Base-by-base conservation (phyloP, 2,888 invertebrate genomes). In the Phragmatobia fuliginosa region DNA sequence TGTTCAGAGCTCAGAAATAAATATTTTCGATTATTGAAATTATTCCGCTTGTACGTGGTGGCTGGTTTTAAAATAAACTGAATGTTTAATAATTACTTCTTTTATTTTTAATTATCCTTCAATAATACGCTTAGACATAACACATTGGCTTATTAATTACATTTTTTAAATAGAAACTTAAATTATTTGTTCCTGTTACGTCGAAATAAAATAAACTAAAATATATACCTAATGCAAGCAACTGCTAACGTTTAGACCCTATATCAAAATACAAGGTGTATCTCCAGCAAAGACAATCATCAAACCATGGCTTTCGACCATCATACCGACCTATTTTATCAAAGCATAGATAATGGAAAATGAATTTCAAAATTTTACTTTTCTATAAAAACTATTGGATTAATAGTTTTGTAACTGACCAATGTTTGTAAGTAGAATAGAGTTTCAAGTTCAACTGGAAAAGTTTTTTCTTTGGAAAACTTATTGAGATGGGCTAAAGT, bases 41-140 rank as follows among this genome's bases (percentile, higher is more conserved):
- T 66, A 73, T 70, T 76, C 76, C 76, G 81, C 76, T 81, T 81
- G 72, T 73, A 77, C 61, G 71, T 73, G 81, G 81, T 79, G 81
- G 78, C 78, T 80, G 81, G 81, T 81, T 81, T 81, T 74, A 76
- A 81, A 81, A 78, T 75, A 81, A 80, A 75, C 72, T 64, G 65
- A 81, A 77, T 79, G 64, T 76, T 73, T 73, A 72, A 68, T 62
- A 66, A 38, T 62, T 0, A 11, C 0, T 0, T 41, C 14, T 75
- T 77, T 79, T 63, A 76, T 72, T 79, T 71, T 56, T 2, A 16
- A 59, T 4, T 56, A 38, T 33, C 52, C 18, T 6, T 56, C 16
- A 25, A 56, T 56, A 28, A 16, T 56, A 56, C 7, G 5, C 28
- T 56, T 56, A 56, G 45, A n/a, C n/a, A 49, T 10, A 49, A n/a